Evolutionary conservation across 2,888 invertebrate genomes (phyloP), one percentile per base, ranked within the genome.

Genomic region (Polylopha cassiicola): DNA sequence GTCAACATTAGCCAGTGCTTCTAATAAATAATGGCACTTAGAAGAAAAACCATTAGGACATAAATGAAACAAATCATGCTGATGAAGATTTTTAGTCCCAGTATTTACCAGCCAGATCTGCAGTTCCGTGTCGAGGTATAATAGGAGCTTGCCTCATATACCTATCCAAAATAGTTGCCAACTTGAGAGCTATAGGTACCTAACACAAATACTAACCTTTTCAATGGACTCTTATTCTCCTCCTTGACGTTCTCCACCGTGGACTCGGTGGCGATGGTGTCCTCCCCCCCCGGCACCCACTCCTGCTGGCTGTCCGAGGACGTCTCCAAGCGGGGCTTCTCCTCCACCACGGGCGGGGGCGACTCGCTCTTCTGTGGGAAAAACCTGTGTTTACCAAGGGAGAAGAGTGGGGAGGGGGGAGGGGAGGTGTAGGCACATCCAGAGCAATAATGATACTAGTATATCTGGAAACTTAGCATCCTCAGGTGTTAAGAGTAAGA

Each of bases 271-370:
- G 75, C 72, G 6, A 73, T 70, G 34, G 75, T 73, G 39, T 81
- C 81, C 28, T 81, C 82, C 1, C 73, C 73, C 1, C 73, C 74
- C 0, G 80, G 76, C 14, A 76, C 66, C 82, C 80, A 81, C 39
- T 81, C 84, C 0, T 65, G 55, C 18, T 67, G 58, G 23, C 57
- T 63, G 22, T 73, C 73, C 0, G 53, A 34, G 1, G 51, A 37
- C 5, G 61, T 64, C 39, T 73, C 73, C 2, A 60, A 47, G 6
- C 57, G 58, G 7, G 58, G 51, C 29, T 64, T 65, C 27, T 57
- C 46, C 37, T 63, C 59, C 4, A 61, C 68, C 2, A 64, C 61
- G 1, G 74, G 67, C 3, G 74, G 67, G 0, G 82, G 82, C 0
- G 82, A 80, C 47, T 82, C 82, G 44, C 82, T 82, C 36, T 67